Conservation (phyloP, 2,113 vertebrate genomes). For the Puffinus mauretanicus region DNA sequence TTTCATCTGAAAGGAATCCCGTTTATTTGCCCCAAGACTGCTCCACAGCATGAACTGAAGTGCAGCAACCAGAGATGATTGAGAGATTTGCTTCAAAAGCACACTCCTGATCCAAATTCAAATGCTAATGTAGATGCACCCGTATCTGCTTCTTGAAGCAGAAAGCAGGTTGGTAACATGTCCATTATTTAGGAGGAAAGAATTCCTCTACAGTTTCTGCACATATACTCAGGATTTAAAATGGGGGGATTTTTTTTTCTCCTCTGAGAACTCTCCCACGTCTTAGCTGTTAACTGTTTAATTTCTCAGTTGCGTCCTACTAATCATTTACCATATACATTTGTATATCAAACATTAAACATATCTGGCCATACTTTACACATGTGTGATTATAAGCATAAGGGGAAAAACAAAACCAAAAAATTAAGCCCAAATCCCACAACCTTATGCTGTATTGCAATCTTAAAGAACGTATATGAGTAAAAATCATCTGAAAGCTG, state of each 20-base stretch:
- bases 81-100: neutral
- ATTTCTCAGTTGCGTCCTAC: neutral
- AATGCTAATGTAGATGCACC: neutral
- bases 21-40: neutral
- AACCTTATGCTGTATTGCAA: neutral
- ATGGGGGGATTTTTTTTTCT: neutral
- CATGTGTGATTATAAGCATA: neutral
- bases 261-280: neutral
- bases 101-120: neutral
- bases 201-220: neutral
- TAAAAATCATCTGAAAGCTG: neutral
- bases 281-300: neutral
- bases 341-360: neutral
- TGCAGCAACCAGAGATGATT: neutral
- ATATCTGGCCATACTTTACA: neutral
- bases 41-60: neutral
- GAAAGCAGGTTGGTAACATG: neutral
- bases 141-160: neutral
- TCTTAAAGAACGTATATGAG: neutral
- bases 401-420: neutral
- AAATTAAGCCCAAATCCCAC: neutral
- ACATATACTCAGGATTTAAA: neutral
- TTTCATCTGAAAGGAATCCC: neutral
- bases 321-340: neutral
- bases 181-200: neutral